Evolutionary conservation across 2,888 invertebrate species (phyloP).

Genomic region (Phengaris arion): DNA sequence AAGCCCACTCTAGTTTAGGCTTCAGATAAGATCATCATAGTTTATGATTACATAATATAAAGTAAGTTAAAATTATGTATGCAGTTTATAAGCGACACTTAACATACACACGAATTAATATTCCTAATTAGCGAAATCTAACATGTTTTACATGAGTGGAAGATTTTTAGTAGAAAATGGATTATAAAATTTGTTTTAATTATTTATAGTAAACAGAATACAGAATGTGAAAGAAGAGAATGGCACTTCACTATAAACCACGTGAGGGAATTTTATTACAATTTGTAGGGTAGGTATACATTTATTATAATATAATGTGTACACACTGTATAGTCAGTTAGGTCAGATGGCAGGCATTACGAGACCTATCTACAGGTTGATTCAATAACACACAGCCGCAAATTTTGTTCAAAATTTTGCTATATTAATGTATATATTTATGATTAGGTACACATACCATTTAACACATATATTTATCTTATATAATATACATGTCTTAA

Average conservation of each 20-base stretch:
- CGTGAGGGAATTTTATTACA: background rate
- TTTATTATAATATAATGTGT: slow-evolving; percentile 40
- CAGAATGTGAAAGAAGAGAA: background rate
- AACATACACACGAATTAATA: slow-evolving; percentile 22
- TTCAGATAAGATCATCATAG: background rate
- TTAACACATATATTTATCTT: slow-evolving; percentile 42
- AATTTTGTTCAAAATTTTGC: slow-evolving; percentile 46
- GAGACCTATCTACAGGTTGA: slow-evolving; percentile 52
- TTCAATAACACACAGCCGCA: slow-evolving; percentile 65
- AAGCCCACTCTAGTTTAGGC: background rate
- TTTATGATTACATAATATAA: background rate
- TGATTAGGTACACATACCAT: slow-evolving; percentile 42
- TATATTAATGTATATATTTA: slow-evolving; percentile 47
- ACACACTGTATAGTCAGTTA: slow-evolving; percentile 35
- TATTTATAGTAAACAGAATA: background rate
- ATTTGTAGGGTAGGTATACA: background rate
- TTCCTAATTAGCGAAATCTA: slow-evolving; percentile 24
- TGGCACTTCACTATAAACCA: background rate
- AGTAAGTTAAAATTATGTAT: slow-evolving; percentile 21
- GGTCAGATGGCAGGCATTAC: background rate
- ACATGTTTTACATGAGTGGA: slow-evolving; percentile 24
- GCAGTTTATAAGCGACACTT: slow-evolving; percentile 19
- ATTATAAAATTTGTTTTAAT: background rate
- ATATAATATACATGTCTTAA: slow-evolving; percentile 43
- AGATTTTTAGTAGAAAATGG: background rate